These are phyloP conservation scores for Eutolmus rufibarbis DNA, from an alignment of 2,888 invertebrate genomes.

Conservation along the genomic window DNA sequence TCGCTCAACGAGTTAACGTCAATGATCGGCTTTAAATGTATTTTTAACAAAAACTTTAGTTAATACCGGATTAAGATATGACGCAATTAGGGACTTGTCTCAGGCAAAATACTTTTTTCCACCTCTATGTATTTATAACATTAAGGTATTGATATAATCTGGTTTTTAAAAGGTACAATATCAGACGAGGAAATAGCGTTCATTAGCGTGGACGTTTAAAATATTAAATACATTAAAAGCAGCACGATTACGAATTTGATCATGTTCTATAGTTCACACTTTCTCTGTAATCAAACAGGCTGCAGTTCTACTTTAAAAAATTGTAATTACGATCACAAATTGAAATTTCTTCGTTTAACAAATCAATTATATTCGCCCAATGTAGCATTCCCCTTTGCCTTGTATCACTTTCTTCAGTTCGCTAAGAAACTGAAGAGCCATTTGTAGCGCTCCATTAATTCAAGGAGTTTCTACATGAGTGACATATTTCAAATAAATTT, in stretches of 20 bases:
- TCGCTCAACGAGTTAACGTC: background rate
- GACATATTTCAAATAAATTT: background rate
- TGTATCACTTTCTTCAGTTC: background rate
- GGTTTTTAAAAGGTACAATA: too few species aligned
- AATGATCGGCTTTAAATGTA: background rate
- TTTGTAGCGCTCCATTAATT: background rate
- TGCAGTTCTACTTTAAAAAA: too few species aligned
- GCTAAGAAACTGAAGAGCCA: background rate
- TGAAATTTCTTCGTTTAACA: background rate
- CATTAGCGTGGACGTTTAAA: too few species aligned
- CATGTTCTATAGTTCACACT: background rate
- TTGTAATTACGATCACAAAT: too few species aligned
- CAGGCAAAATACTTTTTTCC: too few species aligned
- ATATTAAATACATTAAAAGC: too few species aligned
- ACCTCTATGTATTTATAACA: too few species aligned
- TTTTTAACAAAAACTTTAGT: background rate
- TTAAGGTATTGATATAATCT: too few species aligned
- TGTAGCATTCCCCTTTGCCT: background rate
- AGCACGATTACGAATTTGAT: background rate
- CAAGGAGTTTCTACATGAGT: background rate
- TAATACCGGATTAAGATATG: too few species aligned
- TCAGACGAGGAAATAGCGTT: too few species aligned
- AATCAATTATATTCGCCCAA: background rate
- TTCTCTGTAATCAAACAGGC: background rate
- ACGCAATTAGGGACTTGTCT: background rate